Evolutionary conservation across 2,113 vertebrate species (phyloP).

Genomic region (Megaleporinus macrocephalus): DNA sequence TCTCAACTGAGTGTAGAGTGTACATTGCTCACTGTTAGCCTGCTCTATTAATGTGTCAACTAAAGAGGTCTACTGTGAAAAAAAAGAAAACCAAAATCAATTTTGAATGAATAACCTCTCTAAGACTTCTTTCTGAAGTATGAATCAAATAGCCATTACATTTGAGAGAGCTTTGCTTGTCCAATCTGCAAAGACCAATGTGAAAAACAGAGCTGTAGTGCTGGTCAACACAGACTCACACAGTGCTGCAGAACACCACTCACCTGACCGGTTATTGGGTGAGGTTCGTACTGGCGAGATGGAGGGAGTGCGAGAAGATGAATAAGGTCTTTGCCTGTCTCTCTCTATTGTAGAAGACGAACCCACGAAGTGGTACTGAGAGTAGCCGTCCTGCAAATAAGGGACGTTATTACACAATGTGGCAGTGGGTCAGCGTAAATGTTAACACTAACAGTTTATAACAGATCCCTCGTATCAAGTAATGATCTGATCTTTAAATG

Average conservation of each 20-base stretch:
- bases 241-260: slow-evolving; percentile 36
- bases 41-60: slow-evolving; percentile 1
- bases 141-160: too few relatives aligned
- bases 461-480: not conserved
- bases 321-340: slow-evolving; percentile 96
- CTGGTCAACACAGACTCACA: not conserved
- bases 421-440: not conserved
- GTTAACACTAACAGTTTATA: not conserved
- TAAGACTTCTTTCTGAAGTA: not conserved
- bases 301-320: slow-evolving; percentile 96
- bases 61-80: slow-evolving; percentile 3
- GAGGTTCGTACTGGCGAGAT: slow-evolving; percentile 96
- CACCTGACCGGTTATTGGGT: slow-evolving; percentile 98
- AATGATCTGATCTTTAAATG: not conserved
- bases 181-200: not conserved
- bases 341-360: slow-evolving; percentile 97
- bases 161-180: not conserved
- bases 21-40: not conserved
- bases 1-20: not conserved
- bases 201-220: not conserved
- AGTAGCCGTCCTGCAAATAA: slow-evolving; percentile 90
- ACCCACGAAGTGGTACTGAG: slow-evolving; percentile 97
- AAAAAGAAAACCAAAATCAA: not conserved
- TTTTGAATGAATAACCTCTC: slow-evolving; percentile 17
- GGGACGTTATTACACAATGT: slow-evolving; percentile 25